A percentile compares a stretch with the other conserved stretches of the same genome.
Conservation (phyloP, 1,140 invertebrate genomes). For the Drosophila parvula region DNA sequence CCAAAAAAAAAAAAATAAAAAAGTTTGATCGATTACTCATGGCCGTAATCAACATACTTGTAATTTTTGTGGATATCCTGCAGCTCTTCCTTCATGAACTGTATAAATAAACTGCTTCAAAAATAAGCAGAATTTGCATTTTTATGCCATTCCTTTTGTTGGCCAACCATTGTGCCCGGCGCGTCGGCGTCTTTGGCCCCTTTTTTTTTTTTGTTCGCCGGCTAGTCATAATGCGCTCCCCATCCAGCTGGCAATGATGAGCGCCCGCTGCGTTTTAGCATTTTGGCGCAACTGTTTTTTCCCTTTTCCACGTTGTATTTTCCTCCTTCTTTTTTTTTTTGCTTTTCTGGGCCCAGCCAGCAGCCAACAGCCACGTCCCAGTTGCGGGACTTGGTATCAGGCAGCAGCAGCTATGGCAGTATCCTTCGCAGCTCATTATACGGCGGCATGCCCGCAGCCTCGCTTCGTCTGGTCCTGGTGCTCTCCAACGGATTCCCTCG, state of each 20-base stretch:
- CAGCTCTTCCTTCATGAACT: slow-evolving; percentile 17
- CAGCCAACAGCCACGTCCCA: slow-evolving; percentile 58
- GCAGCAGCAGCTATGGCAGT: slow-evolving; percentile 25
- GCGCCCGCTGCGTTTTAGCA: slow-evolving; percentile 74
- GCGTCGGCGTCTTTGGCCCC: slow-evolving; percentile 6
- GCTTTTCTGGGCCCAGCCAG: slow-evolving; percentile 7
- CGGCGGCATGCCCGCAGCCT: slow-evolving; percentile 48
- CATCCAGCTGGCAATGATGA: slow-evolving; percentile 50
- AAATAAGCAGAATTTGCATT: slow-evolving; percentile 37
- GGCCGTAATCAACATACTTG: slow-evolving; percentile 18
- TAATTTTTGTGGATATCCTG: slow-evolving; percentile 4
- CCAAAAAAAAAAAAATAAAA: too few relatives aligned
- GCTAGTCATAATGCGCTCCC: slow-evolving; percentile 24
- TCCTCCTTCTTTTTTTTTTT: neutral
- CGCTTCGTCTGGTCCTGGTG: slow-evolving; percentile 22
- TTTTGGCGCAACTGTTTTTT: slow-evolving; percentile 70
- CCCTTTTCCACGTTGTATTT: neutral
- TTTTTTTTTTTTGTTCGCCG: slow-evolving; percentile 1
- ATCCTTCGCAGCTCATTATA: slow-evolving; percentile 71
- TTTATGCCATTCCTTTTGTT: slow-evolving; percentile 39
- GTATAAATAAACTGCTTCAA: slow-evolving; percentile 31
- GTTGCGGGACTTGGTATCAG: slow-evolving; percentile 55
- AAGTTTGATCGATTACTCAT: slow-evolving; percentile 6
- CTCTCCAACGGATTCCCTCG: slow-evolving; percentile 17
- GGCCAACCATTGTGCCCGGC: slow-evolving; percentile 30